Percentiles rank a stretch among this genome's conserved stretches.
Conservation (phyloP, 2,888 invertebrate genomes). For the Seira sanloemensis region DNA sequence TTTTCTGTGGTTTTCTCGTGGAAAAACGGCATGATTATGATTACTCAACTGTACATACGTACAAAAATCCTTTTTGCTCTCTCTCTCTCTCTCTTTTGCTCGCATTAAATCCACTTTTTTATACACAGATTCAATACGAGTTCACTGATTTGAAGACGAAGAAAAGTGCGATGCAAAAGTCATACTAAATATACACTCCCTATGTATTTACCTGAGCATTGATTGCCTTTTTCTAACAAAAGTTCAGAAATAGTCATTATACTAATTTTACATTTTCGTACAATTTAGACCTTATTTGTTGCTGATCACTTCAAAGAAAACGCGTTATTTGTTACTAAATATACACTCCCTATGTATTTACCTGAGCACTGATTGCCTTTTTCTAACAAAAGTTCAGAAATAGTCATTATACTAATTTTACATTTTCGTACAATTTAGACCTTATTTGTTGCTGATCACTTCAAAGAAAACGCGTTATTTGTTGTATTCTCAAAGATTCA, state of each 20-base stretch:
- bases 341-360: background rate
- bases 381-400: background rate
- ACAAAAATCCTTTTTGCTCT: constrained; percentile 24
- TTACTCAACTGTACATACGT: constrained; percentile 60
- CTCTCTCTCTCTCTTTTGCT: background rate
- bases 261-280: background rate
- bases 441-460: background rate
- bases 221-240: background rate
- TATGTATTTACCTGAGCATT: background rate
- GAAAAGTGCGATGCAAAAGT: background rate
- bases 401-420: background rate
- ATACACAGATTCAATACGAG: constrained; percentile 13
- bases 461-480: background rate
- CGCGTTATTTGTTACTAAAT: background rate
- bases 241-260: background rate
- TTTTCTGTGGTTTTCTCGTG: constrained; percentile 51
- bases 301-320: background rate
- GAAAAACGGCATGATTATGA: constrained; percentile 53
- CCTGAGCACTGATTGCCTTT: constrained; percentile 3
- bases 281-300: background rate
- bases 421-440: background rate
- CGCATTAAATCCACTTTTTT: background rate
- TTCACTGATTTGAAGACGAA: constrained; percentile 48
- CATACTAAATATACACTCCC: background rate
- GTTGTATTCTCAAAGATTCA: background rate